Conservation (phyloP, 1,140 invertebrate genomes). For the Galleria mellonella region DNA sequence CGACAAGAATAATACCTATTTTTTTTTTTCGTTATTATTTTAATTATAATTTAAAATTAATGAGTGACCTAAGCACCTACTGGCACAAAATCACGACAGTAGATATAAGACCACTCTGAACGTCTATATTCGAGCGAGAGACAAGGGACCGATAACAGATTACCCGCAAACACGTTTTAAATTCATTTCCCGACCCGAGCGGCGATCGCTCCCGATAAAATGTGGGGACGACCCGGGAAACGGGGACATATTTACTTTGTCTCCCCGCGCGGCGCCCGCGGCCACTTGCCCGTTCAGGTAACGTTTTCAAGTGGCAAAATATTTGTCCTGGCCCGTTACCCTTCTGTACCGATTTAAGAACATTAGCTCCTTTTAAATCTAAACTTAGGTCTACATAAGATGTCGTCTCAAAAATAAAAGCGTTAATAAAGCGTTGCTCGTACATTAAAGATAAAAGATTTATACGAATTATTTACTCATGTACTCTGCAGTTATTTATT, state of each 20-base stretch:
- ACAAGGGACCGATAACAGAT: slow-evolving; percentile 74
- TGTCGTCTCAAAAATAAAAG: not conserved
- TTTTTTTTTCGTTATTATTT: not conserved
- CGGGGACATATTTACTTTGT: slow-evolving; percentile 73
- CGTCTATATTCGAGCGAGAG: slow-evolving; percentile 67
- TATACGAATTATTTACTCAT: too few species aligned
- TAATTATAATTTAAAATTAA: too few species aligned
- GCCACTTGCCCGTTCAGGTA: slow-evolving; percentile 66
- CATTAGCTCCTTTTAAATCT: slow-evolving; percentile 48
- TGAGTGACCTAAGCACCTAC: too few species aligned
- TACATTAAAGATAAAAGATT: too few species aligned
- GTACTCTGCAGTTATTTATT: too few species aligned
- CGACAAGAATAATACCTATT: not conserved
- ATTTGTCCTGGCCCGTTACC: slow-evolving; percentile 60
- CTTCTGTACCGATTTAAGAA: slow-evolving; percentile 55
- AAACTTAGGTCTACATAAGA: slow-evolving; percentile 17
- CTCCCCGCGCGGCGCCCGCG: slow-evolving; percentile 51
- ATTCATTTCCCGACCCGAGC: slow-evolving; percentile 72
- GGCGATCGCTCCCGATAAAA: slow-evolving; percentile 71
- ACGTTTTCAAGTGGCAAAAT: slow-evolving; percentile 67
- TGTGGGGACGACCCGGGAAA: slow-evolving; percentile 61
- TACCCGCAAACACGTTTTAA: slow-evolving; percentile 74
- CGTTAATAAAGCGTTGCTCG: too few species aligned
- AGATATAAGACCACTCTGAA: slow-evolving; percentile 50
- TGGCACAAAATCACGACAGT: slow-evolving; percentile 37